These are phyloP conservation scores for Trissolcus brochymenae DNA, from an alignment of 2,888 invertebrate species.

Conservation along the genomic window DNA sequence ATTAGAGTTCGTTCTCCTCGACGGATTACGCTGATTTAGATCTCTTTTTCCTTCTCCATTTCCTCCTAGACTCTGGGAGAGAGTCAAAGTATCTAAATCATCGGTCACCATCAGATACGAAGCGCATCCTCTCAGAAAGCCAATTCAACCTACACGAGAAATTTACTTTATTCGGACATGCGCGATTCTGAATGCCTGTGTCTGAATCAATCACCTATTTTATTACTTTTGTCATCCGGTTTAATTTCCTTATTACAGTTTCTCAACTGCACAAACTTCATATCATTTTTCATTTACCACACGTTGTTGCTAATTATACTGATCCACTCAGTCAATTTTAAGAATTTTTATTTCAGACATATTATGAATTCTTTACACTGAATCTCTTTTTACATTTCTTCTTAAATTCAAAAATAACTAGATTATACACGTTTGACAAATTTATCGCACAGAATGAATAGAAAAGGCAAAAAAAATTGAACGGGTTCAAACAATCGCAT, in stretches of 20 bases:
- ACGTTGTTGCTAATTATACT: too few species aligned
- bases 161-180: constrained; percentile 47
- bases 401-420: neutral
- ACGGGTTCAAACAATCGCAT: neutral
- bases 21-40: constrained; percentile 52
- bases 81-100: constrained; percentile 49
- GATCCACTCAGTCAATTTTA: too few species aligned
- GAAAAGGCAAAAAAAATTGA: neutral
- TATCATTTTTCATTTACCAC: too few species aligned
- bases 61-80: constrained; percentile 30
- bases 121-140: constrained; percentile 43
- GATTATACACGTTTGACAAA: neutral
- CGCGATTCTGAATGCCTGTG: constrained; percentile 33
- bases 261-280: too few species aligned
- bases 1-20: constrained; percentile 58
- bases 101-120: constrained; percentile 44
- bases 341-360: too few species aligned
- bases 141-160: constrained; percentile 24
- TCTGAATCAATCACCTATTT: constrained; percentile 32
- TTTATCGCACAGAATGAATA: neutral
- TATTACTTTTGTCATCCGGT: constrained; percentile 26
- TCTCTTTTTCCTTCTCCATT: constrained; percentile 53
- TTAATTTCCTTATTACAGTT: too few species aligned
- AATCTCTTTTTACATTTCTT: neutral
- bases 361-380: too few species aligned